Evolutionary conservation across 2,888 invertebrate genomes (phyloP), one percentile per base, ranked within the genome.

Genomic region (Idaea dimidiata): DNA sequence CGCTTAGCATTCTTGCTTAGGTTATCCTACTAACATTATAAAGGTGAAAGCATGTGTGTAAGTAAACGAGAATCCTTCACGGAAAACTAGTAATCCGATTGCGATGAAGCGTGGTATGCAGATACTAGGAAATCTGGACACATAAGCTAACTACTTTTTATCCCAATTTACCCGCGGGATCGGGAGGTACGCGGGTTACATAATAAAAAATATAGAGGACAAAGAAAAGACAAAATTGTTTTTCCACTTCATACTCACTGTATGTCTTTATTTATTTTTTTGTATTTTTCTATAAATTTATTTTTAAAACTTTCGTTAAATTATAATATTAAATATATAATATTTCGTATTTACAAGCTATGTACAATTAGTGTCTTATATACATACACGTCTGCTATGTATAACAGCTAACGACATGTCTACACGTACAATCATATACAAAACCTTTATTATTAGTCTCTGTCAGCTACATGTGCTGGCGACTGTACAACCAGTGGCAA

Each of bases 241-340:
- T 89, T 88, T 89, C 87, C 84, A 81, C 87, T 88, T 89, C 91
- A 90, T 90, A 91, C 91, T 89, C 84, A 84, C 86, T 87, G 91
- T 89, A 91, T 90, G 89, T 89, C 77, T 90, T 89, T 90, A 88
- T 89, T 87, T 75, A 61, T 90, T 90, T 89, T 89, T 88, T 82
- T 84, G 77, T 79, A 70, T 82, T 88, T 86, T 88, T 88, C 83
- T 80, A 77, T 81, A 68, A 81, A 82, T 88, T 87, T 85, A 83
- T 87, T 89, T 86, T 88, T 83, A 87, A 89, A 91, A 89, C 88
- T 66, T 86, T 87, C 80, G 89, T 88, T 87, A 87, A 88, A 89
- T 84, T 88, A 86, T 89, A 89, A 82, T 88, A 87, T 88, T 87
- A 87, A 87, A 89, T 89, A 89, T 86, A 88, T 86, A 79, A 77